Base-by-base conservation (phyloP, 2,113 vertebrate species). In the Salvelinus namaycush region DNA sequence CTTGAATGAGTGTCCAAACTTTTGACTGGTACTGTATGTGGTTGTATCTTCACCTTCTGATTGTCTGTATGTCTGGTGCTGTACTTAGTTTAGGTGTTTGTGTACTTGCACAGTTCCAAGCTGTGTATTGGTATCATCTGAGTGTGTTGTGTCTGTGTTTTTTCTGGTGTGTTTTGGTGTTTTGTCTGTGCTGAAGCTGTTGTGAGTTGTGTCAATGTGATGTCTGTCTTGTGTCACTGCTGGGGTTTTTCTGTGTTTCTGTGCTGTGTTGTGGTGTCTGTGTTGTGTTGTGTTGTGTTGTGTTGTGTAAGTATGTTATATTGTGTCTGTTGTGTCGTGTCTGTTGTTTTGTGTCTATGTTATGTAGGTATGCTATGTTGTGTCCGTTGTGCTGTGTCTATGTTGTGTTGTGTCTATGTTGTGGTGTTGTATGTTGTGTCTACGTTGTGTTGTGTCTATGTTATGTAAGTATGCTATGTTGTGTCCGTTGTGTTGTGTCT, bases 211-310 rank as follows among this genome's bases (percentile, higher is more conserved):
- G 3, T 5, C 7, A 39, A 71, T 70, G 81, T 79, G 54, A 71
- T 70, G 68, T 57, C 49, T 68, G 62, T 26, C 49, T 26, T 60
- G 80, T 79, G 81, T 81, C 74, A 44, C 39, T 69, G 76, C 86
- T 80, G 81, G 73, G 78, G 89, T 84, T 85, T 86, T 88, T 90
- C 83, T 73, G 73, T 60, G 83, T 87, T 83, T 90, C 83, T 44
- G 39, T 44, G 9, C 9, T 44, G 39, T 44, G 39, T 2, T 2
- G 9, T 44, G 39, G 5, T 34, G 31, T 34, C n/a, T 0, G 24
- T 24, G 24, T 24, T 0, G 24, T 24, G 24, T 24, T 0, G 24
- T 24, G 24, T 24, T 0, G 0, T 44, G 2, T 44, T 2, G 2
- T 44, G 39, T 44, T 44, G 8, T 34, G 34, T 34, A 34, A 34